These are phyloP conservation scores for western clawed frog (Xenopus tropicalis) DNA, from an alignment of 2,113 vertebrate genomes.

Conservation along the genomic window DNA sequence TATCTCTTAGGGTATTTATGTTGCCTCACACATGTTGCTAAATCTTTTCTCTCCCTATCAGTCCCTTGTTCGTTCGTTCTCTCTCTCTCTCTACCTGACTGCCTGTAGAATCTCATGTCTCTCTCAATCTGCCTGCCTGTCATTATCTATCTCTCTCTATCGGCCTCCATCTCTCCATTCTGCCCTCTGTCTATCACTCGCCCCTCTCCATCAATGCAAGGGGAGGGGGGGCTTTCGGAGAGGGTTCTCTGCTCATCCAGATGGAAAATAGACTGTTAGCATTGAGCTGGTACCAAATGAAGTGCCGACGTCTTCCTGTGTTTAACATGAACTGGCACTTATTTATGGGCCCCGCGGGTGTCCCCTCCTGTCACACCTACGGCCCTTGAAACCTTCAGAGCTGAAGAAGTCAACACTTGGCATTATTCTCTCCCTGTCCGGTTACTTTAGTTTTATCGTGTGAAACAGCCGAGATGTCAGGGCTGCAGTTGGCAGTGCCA, in stretches of 20 bases:
- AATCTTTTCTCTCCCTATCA: slow-evolving; percentile 10
- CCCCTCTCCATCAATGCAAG: slow-evolving; percentile 31
- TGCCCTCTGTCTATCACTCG: slow-evolving; percentile 28
- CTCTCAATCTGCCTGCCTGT: slow-evolving; percentile 31
- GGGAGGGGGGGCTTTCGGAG: slow-evolving; percentile 31
- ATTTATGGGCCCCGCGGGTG: slow-evolving; percentile 14
- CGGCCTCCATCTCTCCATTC: slow-evolving; percentile 28
- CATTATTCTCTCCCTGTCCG: too few relatives aligned
- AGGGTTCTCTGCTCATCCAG: slow-evolving; percentile 58
- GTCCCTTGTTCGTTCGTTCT: background rate
- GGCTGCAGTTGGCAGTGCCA: too few relatives aligned
- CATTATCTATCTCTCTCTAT: slow-evolving; percentile 33
- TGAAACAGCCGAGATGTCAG: too few relatives aligned
- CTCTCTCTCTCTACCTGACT: slow-evolving; percentile 3
- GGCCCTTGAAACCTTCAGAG: fast-evolving
- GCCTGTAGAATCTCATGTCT: slow-evolving; percentile 9
- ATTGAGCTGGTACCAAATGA: slow-evolving; percentile 45
- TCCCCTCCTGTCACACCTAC: slow-evolving; percentile 30
- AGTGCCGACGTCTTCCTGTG: slow-evolving; percentile 34
- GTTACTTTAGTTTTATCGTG: too few relatives aligned
- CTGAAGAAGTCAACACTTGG: too few relatives aligned
- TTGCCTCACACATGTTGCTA: slow-evolving; percentile 9
- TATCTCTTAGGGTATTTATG: background rate
- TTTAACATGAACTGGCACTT: slow-evolving; percentile 51
- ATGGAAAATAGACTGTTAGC: slow-evolving; percentile 60